phyloP scores from a whole-genome alignment of 2,113 vertebrate genomes.

The Nanorana parkeri region DNA sequence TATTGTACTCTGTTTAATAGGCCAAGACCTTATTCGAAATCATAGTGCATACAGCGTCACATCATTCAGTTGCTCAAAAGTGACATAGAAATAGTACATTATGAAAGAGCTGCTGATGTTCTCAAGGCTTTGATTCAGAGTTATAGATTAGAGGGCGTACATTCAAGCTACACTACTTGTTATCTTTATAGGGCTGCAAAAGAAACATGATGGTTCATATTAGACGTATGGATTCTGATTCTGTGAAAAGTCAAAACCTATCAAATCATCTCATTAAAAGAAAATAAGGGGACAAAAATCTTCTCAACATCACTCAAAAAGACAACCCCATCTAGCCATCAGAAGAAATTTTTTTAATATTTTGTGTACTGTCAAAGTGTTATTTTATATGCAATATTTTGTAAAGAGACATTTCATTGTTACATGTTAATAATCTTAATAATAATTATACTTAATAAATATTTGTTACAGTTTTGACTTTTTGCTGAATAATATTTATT shows the following conservation, averaged over 20 bases:
- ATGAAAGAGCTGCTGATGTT: neutral
- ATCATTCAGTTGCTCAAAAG: neutral
- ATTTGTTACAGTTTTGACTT: too few relatives aligned
- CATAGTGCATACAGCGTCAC: neutral
- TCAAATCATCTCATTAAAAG: neutral
- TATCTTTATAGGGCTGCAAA: neutral
- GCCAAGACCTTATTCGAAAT: neutral
- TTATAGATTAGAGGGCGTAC: neutral
- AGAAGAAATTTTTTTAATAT: too few relatives aligned
- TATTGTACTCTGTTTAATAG: neutral
- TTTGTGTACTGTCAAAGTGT: too few relatives aligned
- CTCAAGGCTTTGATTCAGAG: neutral
- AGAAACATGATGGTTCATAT: slow-evolving; percentile 2
- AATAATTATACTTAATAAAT: too few relatives aligned
- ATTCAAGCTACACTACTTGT: neutral
- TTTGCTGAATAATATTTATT: too few relatives aligned
- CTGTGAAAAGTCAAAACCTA: slow-evolving; percentile 3
- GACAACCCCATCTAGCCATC: too few relatives aligned
- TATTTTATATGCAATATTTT: too few relatives aligned
- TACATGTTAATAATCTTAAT: too few relatives aligned
- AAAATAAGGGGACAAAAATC: neutral
- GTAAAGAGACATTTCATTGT: too few relatives aligned
- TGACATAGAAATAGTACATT: neutral
- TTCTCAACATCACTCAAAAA: neutral
- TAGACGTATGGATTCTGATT: neutral